A percentile compares a stretch with the other conserved stretches of the same genome.
Conservation (phyloP, 2,797 vertebrate species). For the Bradypus variegatus region DNA sequence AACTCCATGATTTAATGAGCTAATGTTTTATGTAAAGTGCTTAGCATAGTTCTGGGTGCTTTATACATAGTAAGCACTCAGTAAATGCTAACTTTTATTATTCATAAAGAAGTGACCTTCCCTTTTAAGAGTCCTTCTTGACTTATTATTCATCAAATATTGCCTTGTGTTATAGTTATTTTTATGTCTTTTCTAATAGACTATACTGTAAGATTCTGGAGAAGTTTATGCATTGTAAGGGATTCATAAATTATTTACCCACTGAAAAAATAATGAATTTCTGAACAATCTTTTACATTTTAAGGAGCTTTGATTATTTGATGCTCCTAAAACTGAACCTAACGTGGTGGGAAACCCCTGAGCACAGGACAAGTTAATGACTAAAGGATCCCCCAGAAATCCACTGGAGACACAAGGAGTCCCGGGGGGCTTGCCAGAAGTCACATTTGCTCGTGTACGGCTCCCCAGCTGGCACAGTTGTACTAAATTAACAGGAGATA, state of each 20-base stretch:
- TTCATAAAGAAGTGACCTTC: neutral
- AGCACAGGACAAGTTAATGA: slow-evolving; percentile 43
- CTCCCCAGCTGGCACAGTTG: slow-evolving; percentile 36
- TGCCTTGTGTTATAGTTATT: slow-evolving; percentile 25
- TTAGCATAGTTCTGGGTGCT: neutral
- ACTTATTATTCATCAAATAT: neutral
- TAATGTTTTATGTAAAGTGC: slow-evolving; percentile 22
- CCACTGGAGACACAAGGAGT: slow-evolving; percentile 36
- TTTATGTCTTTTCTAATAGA: slow-evolving; percentile 17
- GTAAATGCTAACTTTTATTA: neutral
- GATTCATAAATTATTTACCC: slow-evolving; percentile 49
- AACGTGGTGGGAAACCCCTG: neutral
- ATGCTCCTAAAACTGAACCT: slow-evolving; percentile 20
- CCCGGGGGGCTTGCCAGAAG: slow-evolving; percentile 34
- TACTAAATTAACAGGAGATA: slow-evolving; percentile 43
- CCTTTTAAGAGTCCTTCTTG: neutral
- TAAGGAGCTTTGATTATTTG: slow-evolving; percentile 56
- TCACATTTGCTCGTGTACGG: neutral
- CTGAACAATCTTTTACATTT: slow-evolving; percentile 54
- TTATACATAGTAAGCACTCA: neutral
- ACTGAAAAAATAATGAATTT: slow-evolving; percentile 49
- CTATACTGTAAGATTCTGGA: slow-evolving; percentile 20
- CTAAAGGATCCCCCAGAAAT: slow-evolving; percentile 48
- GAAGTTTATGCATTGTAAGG: slow-evolving; percentile 41
- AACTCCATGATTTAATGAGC: neutral